A percentile compares a stretch with the other conserved stretches of the same genome.
Conservation (phyloP, 2,113 vertebrate species). For the Pao palembangensis region DNA sequence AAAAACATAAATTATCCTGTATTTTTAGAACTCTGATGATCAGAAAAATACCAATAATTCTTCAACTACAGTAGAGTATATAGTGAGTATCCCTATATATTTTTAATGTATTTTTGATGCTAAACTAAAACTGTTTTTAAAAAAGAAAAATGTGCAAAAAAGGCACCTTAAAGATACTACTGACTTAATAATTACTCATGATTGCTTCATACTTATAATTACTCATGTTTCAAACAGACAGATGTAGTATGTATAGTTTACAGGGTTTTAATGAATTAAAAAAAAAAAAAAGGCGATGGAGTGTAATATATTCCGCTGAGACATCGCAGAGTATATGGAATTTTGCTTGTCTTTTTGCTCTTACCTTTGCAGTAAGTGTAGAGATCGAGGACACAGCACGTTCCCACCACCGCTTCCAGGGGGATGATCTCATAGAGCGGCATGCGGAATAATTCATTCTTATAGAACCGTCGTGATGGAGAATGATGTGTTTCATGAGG, state of each 20-base stretch:
- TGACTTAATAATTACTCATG: not conserved
- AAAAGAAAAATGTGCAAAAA: too few species aligned
- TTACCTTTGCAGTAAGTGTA: slow-evolving; percentile 98
- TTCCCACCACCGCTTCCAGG: slow-evolving; percentile 92
- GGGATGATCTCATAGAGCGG: slow-evolving; percentile 97
- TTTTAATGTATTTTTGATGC: too few species aligned
- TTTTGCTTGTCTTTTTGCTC: not conserved
- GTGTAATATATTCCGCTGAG: not conserved
- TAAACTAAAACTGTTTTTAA: too few species aligned
- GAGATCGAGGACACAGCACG: slow-evolving; percentile 93
- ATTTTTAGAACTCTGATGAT: too few species aligned
- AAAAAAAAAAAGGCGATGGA: not conserved
- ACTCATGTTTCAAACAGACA: not conserved
- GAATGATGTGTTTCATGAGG: slow-evolving; percentile 98
- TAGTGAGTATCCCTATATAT: too few species aligned
- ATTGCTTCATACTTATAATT: not conserved
- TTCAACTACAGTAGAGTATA: too few species aligned
- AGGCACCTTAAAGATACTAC: not conserved
- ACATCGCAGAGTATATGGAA: not conserved
- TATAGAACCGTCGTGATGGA: slow-evolving; percentile 93
- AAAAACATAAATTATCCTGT: too few species aligned
- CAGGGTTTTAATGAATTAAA: not conserved
- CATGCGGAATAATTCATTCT: slow-evolving; percentile 96
- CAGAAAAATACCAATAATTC: too few species aligned
- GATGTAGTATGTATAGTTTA: not conserved